Evolutionary conservation across 2,113 vertebrate genomes (phyloP), one percentile per base, ranked within the genome.

Genomic region (Microcebus ravelobensis): DNA sequence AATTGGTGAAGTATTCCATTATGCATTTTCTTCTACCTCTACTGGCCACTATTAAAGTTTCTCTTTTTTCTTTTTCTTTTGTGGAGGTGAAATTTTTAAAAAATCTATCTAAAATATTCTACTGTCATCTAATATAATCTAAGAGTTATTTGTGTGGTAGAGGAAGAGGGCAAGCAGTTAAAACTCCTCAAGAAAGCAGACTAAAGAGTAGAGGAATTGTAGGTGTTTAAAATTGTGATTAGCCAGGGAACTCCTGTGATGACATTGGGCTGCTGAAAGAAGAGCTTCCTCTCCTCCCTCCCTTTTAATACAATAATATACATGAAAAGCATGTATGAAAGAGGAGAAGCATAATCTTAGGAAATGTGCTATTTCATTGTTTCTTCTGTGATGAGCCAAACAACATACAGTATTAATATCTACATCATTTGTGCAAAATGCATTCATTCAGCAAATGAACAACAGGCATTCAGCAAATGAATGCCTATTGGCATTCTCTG

Each of bases 211-310:
- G 67, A 94, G 50, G 34, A n/a, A 42, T 86, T 84, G 21, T 88
- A 88, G 70, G 50, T 76, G 65, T 87, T 91, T 91, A 87, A 88
- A 93, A 96, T 93, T 93, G 21, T 88, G 57, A 93, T 91, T 91
- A 96, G 17, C 29, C 29, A 61, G 21, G 42, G 21, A 87, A 91
- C 59, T 88, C 31, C 50, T 85, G n/a, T n/a, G 84, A 87, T 21
- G 52, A 90, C 34, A 68, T 80, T 21, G 57, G 65, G 34, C 42
- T 80, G 21, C 59, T 91, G n/a, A 87, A 91, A 93, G n/a, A 31
- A 68, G 42, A 5, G 14, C n/a, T 95, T 13, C 70, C n/a, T 67
- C 10, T 9, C 52, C 10, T 31, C 73, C 39, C 7, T 96, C 31
- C 50, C n/a, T 87, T 67, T 80, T 74, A 90, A 55, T 76, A 88